A percentile compares a stretch with the other conserved stretches of the same genome.
Evolutionary conservation across 2,797 vertebrate species (phyloP).

Genomic region (Diceros bicornis): DNA sequence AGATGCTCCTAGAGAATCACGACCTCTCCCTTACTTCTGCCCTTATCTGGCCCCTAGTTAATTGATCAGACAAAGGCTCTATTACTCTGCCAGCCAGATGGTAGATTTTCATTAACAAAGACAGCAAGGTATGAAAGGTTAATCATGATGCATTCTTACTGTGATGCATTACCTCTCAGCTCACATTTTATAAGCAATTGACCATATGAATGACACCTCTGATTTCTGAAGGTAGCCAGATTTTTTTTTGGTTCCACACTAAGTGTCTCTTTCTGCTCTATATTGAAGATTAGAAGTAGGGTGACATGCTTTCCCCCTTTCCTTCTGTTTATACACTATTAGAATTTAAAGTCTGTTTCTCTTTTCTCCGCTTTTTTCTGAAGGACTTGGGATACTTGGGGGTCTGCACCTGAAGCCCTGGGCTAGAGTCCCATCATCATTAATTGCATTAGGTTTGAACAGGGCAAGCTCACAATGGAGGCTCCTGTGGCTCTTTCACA

Average conservation of each 20-base stretch:
- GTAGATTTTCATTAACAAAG: not conserved
- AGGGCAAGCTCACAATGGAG: not conserved
- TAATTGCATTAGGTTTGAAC: conserved; percentile 7
- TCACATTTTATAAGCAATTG: not conserved
- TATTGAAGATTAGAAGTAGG: not conserved
- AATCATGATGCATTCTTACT: not conserved
- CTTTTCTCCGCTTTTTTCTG: not conserved
- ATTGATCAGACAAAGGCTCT: not conserved
- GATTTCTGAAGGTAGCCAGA: not conserved
- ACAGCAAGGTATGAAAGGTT: not conserved
- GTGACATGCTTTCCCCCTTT: not conserved
- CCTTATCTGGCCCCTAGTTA: not conserved
- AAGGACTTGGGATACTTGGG: not conserved
- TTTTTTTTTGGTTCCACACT: not conserved
- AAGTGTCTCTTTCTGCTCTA: not conserved
- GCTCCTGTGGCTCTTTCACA: not conserved
- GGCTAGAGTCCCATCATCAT: not conserved
- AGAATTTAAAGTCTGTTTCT: conserved; percentile 37
- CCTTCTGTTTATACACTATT: not conserved
- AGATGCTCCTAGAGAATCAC: not conserved
- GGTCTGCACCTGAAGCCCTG: not conserved
- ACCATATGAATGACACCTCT: not conserved
- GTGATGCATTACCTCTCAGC: not conserved
- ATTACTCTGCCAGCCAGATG: not conserved
- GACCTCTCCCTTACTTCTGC: not conserved